Evolutionary conservation across 2,797 vertebrate species (phyloP).

Genomic region (Anolis apletophallus): DNA sequence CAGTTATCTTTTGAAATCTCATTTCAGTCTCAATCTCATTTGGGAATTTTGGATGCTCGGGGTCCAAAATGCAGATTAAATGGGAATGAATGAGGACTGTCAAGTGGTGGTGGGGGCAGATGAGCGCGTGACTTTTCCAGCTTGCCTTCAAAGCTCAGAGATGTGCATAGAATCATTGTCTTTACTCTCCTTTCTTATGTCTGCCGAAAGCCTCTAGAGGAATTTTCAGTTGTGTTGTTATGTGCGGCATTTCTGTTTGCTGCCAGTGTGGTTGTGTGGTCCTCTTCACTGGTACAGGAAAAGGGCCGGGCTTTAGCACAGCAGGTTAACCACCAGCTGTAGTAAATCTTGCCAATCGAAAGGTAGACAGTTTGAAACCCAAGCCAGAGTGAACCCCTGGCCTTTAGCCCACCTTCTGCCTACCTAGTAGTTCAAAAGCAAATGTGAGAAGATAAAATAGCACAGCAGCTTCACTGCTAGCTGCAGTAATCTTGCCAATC

Average conservation of each 20-base stretch:
- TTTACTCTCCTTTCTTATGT: background rate
- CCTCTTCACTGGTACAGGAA: too few species aligned
- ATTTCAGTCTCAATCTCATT: background rate
- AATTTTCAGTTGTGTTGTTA: background rate
- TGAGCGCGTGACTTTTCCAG: constrained; percentile 37
- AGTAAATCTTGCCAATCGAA: too few species aligned
- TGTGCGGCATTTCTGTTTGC: background rate
- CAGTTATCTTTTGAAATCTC: background rate
- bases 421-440: too few species aligned
- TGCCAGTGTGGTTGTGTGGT: too few species aligned
- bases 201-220: background rate
- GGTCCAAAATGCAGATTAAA: background rate
- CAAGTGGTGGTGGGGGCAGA: constrained; percentile 35
- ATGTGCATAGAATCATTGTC: constrained; percentile 38
- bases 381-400: too few species aligned
- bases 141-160: constrained; percentile 33
- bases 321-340: too few species aligned
- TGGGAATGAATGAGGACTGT: constrained; percentile 31
- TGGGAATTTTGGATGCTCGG: constrained; percentile 10
- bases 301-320: too few species aligned
- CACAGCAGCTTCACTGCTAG: too few species aligned
- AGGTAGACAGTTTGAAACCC: too few species aligned
- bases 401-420: too few species aligned
- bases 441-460: too few species aligned
- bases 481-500: too few species aligned